Conservation (phyloP, 1,140 invertebrate genomes). For the Aplysia californica region DNA sequence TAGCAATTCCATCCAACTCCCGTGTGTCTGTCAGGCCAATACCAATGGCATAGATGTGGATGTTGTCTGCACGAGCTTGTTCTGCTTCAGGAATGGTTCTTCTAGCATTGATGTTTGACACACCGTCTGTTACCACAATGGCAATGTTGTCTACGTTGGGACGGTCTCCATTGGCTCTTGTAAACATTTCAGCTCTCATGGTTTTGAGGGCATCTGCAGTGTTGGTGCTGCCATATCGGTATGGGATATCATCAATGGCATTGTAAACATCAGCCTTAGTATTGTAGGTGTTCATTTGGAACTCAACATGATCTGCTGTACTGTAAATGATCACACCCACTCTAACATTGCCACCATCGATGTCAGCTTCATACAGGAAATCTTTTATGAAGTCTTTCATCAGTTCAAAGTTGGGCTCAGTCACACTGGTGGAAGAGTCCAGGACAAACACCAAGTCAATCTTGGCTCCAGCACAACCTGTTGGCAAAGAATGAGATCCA, state of each 20-base stretch:
- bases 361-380: slow-evolving; percentile 44
- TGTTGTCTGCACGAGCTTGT: slow-evolving; percentile 32
- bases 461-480: slow-evolving; percentile 30
- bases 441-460: slow-evolving; percentile 50
- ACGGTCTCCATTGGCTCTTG: slow-evolving; percentile 49
- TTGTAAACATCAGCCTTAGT: slow-evolving; percentile 36
- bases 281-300: slow-evolving; percentile 44
- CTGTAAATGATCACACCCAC: slow-evolving; percentile 54
- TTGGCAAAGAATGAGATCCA: slow-evolving; percentile 1
- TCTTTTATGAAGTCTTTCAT: slow-evolving; percentile 51
- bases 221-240: slow-evolving; percentile 55
- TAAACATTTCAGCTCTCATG: slow-evolving; percentile 52
- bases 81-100: slow-evolving; percentile 53
- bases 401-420: slow-evolving; percentile 42
- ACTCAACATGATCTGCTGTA: slow-evolving; percentile 43
- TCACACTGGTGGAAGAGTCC: slow-evolving; percentile 54
- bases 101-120: slow-evolving; percentile 55
- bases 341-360: slow-evolving; percentile 47
- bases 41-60: slow-evolving; percentile 55
- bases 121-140: slow-evolving; percentile 53
- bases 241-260: slow-evolving; percentile 50
- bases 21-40: slow-evolving; percentile 43
- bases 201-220: slow-evolving; percentile 48
- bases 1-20: slow-evolving; percentile 47
- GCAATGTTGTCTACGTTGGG: slow-evolving; percentile 46